Conservation (phyloP, 1,140 invertebrate genomes). For the Pseudomyrmex pallidus region DNA sequence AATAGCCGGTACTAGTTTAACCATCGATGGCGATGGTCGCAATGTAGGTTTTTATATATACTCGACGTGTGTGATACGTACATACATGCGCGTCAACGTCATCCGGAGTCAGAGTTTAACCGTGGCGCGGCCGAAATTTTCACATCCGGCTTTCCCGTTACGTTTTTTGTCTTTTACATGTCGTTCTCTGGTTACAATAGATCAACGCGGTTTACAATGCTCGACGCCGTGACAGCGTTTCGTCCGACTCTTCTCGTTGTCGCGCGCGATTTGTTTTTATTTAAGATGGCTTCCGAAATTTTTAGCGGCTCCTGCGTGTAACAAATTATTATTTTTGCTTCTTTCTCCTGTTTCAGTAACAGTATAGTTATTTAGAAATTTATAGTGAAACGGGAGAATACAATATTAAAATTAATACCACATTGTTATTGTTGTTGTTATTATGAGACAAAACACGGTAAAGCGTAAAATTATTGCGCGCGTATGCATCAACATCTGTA, state of each 20-base stretch:
- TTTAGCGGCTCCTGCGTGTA: constrained; percentile 8
- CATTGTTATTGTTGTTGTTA: not conserved
- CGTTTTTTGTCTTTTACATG: constrained; percentile 57
- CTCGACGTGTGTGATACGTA: not conserved
- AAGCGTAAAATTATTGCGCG: not conserved
- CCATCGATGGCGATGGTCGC: constrained; percentile 16
- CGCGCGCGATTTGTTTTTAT: not conserved
- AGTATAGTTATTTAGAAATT: not conserved
- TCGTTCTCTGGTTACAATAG: constrained; percentile 45
- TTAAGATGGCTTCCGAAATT: constrained; percentile 36
- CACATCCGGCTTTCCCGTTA: constrained; percentile 39
- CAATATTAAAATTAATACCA: not conserved
- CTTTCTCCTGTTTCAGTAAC: not conserved
- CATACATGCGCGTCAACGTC: constrained; percentile 2
- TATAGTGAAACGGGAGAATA: not conserved
- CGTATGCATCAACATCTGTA: constrained; percentile 39
- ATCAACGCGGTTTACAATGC: constrained; percentile 43
- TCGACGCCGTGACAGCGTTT: constrained; percentile 23
- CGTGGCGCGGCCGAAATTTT: constrained; percentile 36
- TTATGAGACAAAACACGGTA: constrained; percentile 2
- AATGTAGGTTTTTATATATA: constrained; percentile 33
- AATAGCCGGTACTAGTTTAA: constrained; percentile 45
- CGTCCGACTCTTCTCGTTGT: constrained; percentile 12
- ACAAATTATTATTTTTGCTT: not conserved
- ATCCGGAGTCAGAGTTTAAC: constrained; percentile 56